These are phyloP conservation scores for Baryphthengus martii DNA, from an alignment of 2,113 vertebrate genomes.

Conservation along the genomic window DNA sequence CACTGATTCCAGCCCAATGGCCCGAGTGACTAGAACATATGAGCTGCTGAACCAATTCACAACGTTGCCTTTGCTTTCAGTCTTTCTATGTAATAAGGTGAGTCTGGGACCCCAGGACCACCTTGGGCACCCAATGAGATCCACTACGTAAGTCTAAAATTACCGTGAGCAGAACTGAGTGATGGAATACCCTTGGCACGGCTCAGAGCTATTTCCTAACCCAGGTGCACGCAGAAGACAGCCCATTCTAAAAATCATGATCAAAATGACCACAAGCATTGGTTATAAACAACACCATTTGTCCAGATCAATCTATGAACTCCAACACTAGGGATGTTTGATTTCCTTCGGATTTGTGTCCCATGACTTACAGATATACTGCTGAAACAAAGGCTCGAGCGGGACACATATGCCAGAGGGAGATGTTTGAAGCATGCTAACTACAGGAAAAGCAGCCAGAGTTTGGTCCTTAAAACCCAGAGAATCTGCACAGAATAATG, in stretches of 20 bases:
- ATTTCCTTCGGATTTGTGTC: not conserved
- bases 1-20: not conserved
- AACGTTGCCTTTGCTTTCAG: not conserved
- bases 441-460: not conserved
- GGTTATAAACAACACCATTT: accelerated
- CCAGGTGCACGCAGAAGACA: not conserved
- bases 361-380: not conserved
- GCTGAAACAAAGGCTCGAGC: not conserved
- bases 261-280: not conserved
- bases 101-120: not conserved
- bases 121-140: not conserved
- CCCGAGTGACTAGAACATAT: not conserved
- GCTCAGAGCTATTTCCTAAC: not conserved
- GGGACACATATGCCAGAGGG: not conserved
- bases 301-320: not conserved
- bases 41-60: not conserved
- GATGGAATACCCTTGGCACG: not conserved
- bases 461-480: not conserved
- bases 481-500: not conserved
- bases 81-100: not conserved
- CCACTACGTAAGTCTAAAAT: not conserved
- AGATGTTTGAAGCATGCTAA: not conserved
- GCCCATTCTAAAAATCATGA: not conserved
- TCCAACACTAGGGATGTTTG: not conserved
- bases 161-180: not conserved